Evolutionary conservation across 2,113 vertebrate species (phyloP).

Genomic region (Saccopteryx bilineata): DNA sequence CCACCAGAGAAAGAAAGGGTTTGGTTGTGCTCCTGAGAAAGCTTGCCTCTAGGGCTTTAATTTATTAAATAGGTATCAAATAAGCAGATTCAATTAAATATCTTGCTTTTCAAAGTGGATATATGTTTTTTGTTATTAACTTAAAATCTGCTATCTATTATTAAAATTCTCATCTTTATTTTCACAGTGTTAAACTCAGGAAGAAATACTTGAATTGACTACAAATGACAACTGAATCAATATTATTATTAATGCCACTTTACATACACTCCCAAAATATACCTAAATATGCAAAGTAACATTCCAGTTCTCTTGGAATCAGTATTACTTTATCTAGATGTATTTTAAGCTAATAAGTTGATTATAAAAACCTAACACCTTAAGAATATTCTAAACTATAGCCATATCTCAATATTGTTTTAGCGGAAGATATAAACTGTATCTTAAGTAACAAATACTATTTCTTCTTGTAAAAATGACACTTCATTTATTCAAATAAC

Average conservation of each 20-base stretch:
- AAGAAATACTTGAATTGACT: background rate
- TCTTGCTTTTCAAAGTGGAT: background rate
- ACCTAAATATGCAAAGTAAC: background rate
- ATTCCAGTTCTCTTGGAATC: background rate
- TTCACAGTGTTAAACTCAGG: slow-evolving; percentile 4
- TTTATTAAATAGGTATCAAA: slow-evolving; percentile 32
- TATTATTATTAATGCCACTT: background rate
- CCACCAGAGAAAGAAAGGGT: background rate
- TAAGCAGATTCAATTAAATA: background rate
- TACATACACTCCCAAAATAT: background rate
- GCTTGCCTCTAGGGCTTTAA: background rate
- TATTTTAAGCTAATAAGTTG: background rate
- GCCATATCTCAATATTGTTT: background rate
- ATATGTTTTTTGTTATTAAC: slow-evolving; percentile 9
- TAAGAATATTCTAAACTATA: background rate
- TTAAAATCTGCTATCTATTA: background rate
- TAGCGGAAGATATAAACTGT: background rate
- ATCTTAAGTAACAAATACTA: background rate
- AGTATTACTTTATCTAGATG: background rate
- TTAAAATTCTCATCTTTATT: background rate
- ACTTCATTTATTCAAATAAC: background rate
- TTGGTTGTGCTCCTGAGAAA: background rate
- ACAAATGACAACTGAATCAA: background rate
- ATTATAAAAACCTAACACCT: background rate
- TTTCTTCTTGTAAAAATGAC: background rate